Evolutionary conservation across 2,113 vertebrate species (phyloP), one percentile per base, ranked within the genome.

Genomic region (Aepyceros melampus): DNA sequence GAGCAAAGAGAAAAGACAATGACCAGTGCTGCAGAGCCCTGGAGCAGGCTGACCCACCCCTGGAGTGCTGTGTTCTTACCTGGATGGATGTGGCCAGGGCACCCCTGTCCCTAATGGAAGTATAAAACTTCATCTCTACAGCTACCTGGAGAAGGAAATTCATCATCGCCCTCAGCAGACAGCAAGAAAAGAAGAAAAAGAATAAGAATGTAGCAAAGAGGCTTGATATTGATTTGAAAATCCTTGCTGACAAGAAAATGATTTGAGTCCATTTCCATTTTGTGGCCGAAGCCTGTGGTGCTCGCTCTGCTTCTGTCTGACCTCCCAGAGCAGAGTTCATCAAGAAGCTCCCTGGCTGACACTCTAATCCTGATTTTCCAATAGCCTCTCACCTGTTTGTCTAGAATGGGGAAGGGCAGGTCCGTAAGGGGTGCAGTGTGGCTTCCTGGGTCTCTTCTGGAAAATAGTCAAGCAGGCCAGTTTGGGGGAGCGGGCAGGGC

Each of bases 201-300:
- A 64, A 53, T 60, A 94, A 93, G 94, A 95, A 97, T 83, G 21
- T 49, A 96, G 90, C 95, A 58, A 88, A 93, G 87, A 94, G 67
- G 36, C 85, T 92, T 29, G 53, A 67, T 89, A 95, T 95, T 97
- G 97, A 97, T 97, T 98, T 93, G 91, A 86, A 98, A 98, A 97
- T 93, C 94, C 91, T 53, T 36, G 76, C 86, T 95, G 97, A 96
- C 94, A 93, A 45, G 23, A 98, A 96, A 95, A 90, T 91, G 85
- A 97, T 94, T 93, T 83, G 95, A 97, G 79, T 85, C 88, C 86
- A 60, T 97, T 97, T 97, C 93, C 86, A 87, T 93, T 87, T 86
- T 96, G 88, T 1, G 0, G 85, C 67, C 47, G n/a, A 94, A 97
- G 82, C 53, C 40, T 56, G 55, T 56, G 78, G 60, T n/a, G 74